Evolutionary conservation across 2,888 invertebrate species (phyloP).

Genomic region (Polymixis lichenea): DNA sequence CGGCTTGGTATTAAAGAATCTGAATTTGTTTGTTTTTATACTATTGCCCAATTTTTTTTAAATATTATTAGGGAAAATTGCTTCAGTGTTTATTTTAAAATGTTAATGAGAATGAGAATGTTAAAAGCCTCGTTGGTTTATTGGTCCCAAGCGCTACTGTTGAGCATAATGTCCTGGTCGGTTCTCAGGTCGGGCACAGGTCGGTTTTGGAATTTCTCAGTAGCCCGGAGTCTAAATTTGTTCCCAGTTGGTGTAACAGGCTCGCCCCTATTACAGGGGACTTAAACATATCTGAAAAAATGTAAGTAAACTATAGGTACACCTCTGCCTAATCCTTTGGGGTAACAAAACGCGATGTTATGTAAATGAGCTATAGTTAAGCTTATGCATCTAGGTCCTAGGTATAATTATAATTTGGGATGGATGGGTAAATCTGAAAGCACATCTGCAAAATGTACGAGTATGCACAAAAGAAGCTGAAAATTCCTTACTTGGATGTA

Average conservation of each 20-base stretch:
- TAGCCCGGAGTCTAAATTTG: background rate
- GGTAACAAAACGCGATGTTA: too few species aligned
- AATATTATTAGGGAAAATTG: background rate
- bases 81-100: background rate
- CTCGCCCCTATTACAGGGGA: background rate
- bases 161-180: background rate
- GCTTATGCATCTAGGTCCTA: background rate
- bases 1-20: background rate
- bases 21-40: background rate
- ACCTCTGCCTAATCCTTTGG: too few species aligned
- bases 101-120: background rate
- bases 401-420: background rate
- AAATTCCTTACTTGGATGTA: too few species aligned
- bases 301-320: too few species aligned
- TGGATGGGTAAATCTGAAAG: background rate
- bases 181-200: background rate
- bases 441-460: too few species aligned
- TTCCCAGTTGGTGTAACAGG: background rate
- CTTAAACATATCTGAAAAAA: background rate
- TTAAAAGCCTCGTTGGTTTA: too few species aligned
- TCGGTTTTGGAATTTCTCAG: background rate
- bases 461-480: too few species aligned
- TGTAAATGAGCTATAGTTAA: background rate
- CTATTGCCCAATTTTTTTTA: background rate
- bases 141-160: background rate